These are phyloP conservation scores for Drosophila yooni DNA, from an alignment of 2,888 invertebrate species.

Conservation along the genomic window DNA sequence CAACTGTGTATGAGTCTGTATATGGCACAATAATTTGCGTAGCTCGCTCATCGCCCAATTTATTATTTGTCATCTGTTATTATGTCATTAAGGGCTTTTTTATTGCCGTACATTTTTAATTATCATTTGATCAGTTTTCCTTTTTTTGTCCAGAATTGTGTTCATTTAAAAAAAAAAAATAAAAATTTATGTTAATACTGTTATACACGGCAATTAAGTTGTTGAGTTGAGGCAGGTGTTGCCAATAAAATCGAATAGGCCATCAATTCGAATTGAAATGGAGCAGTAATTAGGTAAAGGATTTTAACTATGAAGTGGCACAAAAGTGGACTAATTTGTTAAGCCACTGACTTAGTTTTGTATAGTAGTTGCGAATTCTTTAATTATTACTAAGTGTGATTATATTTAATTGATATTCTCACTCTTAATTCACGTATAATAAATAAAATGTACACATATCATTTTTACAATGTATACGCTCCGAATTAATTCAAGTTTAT, in stretches of 20 bases:
- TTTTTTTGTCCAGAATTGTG: constrained; percentile 9
- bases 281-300: constrained; percentile 29
- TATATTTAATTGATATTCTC: background rate
- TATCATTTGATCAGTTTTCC: constrained; percentile 72
- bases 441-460: constrained; percentile 38
- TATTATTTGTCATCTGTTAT: constrained; percentile 81
- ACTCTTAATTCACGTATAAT: constrained; percentile 18
- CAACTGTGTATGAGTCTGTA: constrained; percentile 10
- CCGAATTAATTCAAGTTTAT: constrained; percentile 22
- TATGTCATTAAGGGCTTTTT: constrained; percentile 74
- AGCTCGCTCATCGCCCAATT: constrained; percentile 63
- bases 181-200: constrained; percentile 40
- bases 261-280: constrained; percentile 47
- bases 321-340: background rate
- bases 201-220: constrained; percentile 73
- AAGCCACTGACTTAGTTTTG: background rate
- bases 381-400: background rate
- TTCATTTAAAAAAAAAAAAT: constrained; percentile 19
- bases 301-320: constrained; percentile 18
- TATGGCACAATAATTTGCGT: constrained; percentile 62
- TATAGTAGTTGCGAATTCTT: background rate
- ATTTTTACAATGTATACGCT: constrained; percentile 37
- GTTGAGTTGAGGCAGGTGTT: constrained; percentile 50
- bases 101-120: constrained; percentile 70
- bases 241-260: constrained; percentile 32